A percentile compares a stretch with the other conserved stretches of the same genome.
Evolutionary conservation across 1,140 invertebrate species (phyloP).

Genomic region (Metopolophium dirhodum): DNA sequence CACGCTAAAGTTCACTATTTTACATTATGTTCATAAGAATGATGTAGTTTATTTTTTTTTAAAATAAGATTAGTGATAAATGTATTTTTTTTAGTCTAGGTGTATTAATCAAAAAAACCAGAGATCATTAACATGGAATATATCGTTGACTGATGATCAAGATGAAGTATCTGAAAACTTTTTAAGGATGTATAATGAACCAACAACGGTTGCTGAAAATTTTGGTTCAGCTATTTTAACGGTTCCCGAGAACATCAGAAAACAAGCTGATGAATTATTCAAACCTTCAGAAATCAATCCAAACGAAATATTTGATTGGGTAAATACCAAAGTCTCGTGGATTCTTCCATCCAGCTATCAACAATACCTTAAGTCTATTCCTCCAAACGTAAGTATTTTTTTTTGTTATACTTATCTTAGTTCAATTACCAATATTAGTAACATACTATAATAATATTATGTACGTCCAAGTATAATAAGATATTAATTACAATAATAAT

Average conservation of each 20-base stretch:
- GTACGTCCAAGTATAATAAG: background rate
- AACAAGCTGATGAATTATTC: slow-evolving; percentile 44
- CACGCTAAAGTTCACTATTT: background rate
- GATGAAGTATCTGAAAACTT: slow-evolving; percentile 20
- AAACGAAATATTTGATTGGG: slow-evolving; percentile 19
- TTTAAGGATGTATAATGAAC: background rate
- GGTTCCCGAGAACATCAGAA: slow-evolving; percentile 28
- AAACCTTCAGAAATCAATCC: slow-evolving; percentile 17
- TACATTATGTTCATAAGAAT: background rate
- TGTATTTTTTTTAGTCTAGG: slow-evolving; percentile 10
- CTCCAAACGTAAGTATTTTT: slow-evolving; percentile 24
- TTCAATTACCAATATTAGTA: background rate
- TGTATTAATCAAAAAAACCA: slow-evolving; percentile 59
- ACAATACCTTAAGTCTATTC: slow-evolving; percentile 29
- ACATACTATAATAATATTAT: background rate
- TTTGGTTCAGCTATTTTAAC: slow-evolving; percentile 32
- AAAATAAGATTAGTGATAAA: background rate
- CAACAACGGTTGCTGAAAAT: background rate
- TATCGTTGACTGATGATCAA: slow-evolving; percentile 51
- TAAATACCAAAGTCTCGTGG: slow-evolving; percentile 10
- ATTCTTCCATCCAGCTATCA: slow-evolving; percentile 4
- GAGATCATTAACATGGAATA: slow-evolving; percentile 38
- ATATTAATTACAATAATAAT: background rate
- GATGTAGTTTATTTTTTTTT: background rate
- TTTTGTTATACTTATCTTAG: too few relatives aligned